These are phyloP conservation scores for Nannoperca obscura DNA, from an alignment of 2,797 vertebrate genomes.

Conservation along the genomic window DNA sequence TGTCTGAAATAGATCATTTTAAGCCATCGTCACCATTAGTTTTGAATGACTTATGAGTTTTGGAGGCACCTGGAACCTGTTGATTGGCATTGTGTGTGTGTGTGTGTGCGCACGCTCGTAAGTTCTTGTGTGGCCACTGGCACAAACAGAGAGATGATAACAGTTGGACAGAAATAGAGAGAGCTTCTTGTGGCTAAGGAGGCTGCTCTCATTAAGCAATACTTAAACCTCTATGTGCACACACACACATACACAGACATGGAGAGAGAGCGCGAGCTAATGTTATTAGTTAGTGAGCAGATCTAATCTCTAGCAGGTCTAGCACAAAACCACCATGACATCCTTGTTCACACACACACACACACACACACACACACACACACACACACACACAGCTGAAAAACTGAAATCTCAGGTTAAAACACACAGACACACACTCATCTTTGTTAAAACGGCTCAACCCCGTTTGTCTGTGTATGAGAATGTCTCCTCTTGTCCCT, in stretches of 20 bases:
- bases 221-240: conserved; percentile 36
- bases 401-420: background rate
- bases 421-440: background rate
- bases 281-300: conserved; percentile 57
- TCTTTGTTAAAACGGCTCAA: background rate
- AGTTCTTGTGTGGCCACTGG: conserved; percentile 6
- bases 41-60: background rate
- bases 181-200: conserved; percentile 42
- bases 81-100: conserved; percentile 15
- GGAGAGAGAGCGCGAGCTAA: conserved; percentile 39
- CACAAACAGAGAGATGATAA: conserved; percentile 29
- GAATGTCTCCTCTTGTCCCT: background rate
- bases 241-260: background rate
- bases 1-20: background rate
- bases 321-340: no score
- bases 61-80: conserved; percentile 8
- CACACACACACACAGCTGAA: background rate
- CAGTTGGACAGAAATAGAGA: conserved; percentile 52
- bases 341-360: background rate
- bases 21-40: background rate
- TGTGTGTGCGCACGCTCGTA: conserved; percentile 7
- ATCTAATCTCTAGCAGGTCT: conserved; percentile 48
- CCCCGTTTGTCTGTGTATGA: background rate
- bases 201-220: conserved; percentile 46
- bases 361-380: background rate